Evolutionary conservation across 1,140 invertebrate species (phyloP).

Genomic region (Drosophila sp.): DNA sequence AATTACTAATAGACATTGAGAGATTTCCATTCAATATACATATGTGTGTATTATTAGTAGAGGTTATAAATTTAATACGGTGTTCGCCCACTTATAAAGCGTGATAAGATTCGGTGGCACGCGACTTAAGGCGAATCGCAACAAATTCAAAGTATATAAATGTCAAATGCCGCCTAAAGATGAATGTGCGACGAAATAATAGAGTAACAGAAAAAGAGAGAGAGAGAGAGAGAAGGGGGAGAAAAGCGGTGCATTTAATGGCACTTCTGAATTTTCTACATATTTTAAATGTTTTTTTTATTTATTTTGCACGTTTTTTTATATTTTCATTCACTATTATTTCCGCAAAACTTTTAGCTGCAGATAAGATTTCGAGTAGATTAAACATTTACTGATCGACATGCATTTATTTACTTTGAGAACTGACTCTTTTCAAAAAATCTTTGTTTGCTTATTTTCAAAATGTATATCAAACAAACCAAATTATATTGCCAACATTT

Average conservation of each 20-base stretch:
- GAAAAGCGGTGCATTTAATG: too few species aligned
- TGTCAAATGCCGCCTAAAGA: neutral
- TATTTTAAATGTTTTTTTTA: too few species aligned
- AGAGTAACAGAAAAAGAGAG: neutral
- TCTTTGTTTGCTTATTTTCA: neutral
- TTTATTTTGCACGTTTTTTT: too few species aligned
- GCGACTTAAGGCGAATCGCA: neutral
- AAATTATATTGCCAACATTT: neutral
- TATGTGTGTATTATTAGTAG: conserved; percentile 17
- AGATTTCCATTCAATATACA: too few species aligned
- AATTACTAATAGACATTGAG: too few species aligned
- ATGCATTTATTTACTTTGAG: too few species aligned
- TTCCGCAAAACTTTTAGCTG: too few species aligned
- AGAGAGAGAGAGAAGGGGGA: neutral
- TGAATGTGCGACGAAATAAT: neutral
- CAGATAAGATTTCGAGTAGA: too few species aligned
- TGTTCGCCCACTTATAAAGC: neutral
- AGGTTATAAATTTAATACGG: conserved; percentile 14
- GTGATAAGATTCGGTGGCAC: conserved; percentile 31
- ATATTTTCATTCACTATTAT: too few species aligned
- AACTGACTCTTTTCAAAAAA: too few species aligned
- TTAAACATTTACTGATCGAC: too few species aligned
- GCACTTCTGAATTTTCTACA: too few species aligned
- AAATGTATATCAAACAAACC: neutral
- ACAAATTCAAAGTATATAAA: neutral